phyloP scores from a whole-genome alignment of 2,113 vertebrate genomes.

The Microtus ochrogaster region DNA sequence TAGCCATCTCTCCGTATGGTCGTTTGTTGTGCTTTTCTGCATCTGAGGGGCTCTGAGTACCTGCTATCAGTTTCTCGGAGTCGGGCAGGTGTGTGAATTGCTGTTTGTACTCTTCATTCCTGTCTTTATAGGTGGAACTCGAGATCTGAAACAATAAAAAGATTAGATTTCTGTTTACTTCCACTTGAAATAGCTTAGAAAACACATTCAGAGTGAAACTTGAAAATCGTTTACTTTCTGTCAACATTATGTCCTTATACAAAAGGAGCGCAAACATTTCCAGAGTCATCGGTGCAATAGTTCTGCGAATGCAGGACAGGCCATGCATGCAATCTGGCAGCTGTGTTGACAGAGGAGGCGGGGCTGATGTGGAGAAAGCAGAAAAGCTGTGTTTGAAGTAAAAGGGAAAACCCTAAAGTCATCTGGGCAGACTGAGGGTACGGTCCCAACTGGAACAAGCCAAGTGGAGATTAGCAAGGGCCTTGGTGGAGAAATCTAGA shows the following conservation, averaged over 20 bases:
- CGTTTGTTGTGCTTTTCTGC: conserved; percentile 70
- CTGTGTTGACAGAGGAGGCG: background rate
- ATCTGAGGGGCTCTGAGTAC: conserved; percentile 75
- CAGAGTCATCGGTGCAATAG: background rate
- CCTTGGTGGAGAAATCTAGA: background rate
- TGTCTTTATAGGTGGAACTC: conserved; percentile 93
- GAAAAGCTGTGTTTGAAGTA: conserved; percentile 15
- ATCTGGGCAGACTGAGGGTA: background rate
- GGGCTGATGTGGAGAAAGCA: background rate
- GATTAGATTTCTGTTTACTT: conserved; percentile 47
- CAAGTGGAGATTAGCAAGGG: background rate
- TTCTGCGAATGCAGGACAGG: background rate
- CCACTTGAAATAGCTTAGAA: conserved; percentile 33
- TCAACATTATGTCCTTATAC: conserved; percentile 38
- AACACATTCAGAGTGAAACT: conserved; percentile 22
- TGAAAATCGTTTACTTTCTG: conserved; percentile 39
- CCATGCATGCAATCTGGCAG: background rate
- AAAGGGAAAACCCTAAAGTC: conserved; percentile 1
- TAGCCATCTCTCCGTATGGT: background rate
- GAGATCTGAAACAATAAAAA: conserved; percentile 87
- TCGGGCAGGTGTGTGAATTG: conserved; percentile 93
- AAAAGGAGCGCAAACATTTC: conserved; percentile 20
- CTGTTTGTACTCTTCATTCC: conserved; percentile 93
- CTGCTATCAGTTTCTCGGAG: conserved; percentile 92
- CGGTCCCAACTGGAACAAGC: background rate